Evolutionary conservation across 35 echinoderm and acorn worm species (phyloP).

Genomic region (Ophiothrix spiculata): DNA sequence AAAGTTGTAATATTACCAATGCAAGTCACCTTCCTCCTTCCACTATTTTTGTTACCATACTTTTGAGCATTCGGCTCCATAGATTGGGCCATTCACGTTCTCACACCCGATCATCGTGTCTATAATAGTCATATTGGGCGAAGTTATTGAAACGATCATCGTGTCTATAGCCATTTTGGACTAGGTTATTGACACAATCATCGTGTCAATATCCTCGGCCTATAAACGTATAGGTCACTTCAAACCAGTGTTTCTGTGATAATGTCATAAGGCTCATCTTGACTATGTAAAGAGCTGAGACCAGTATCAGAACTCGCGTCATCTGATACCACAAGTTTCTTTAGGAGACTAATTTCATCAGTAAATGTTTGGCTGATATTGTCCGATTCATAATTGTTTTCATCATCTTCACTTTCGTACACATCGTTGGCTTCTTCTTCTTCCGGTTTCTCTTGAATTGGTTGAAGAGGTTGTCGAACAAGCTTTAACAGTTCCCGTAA

Average conservation of each 20-base stretch:
- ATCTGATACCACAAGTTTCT: background rate
- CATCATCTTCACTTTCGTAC: constrained; percentile 3
- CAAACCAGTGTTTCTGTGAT: background rate
- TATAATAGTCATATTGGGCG: too few species aligned
- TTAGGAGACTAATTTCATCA: background rate
- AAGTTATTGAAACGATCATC: too few species aligned
- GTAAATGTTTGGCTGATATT: background rate
- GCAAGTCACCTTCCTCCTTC: too few species aligned
- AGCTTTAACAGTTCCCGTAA: background rate
- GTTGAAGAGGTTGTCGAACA: background rate
- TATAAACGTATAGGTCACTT: too few species aligned
- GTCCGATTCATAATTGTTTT: constrained; percentile 6
- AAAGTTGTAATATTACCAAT: too few species aligned
- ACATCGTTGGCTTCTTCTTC: constrained; percentile 16
- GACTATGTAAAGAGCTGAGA: constrained; percentile 63
- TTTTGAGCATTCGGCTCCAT: too few species aligned
- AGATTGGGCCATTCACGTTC: too few species aligned
- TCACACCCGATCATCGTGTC: too few species aligned
- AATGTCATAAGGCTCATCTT: constrained; percentile 45
- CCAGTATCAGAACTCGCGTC: constrained; percentile 79
- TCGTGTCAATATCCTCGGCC: too few species aligned
- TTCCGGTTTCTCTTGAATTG: background rate
- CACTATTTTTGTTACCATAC: too few species aligned
- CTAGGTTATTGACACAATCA: too few species aligned
- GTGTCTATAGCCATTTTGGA: too few species aligned